phyloP scores from a whole-genome alignment of 2,797 vertebrate genomes.

The Thunnus albacares region DNA sequence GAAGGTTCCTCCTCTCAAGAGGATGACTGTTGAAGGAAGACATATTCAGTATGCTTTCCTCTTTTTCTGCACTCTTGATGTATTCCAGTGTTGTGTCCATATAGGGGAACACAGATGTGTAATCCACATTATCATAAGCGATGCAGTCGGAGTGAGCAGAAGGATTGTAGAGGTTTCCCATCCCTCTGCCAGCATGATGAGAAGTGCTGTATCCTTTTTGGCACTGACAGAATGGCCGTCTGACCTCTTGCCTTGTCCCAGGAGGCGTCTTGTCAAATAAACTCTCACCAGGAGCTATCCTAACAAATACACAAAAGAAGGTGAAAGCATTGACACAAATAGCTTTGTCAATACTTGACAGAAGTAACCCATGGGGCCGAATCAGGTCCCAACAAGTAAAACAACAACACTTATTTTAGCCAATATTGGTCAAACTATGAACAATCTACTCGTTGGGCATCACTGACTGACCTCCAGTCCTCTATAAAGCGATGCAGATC shows the following conservation, averaged over 20 bases:
- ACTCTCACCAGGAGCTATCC: constrained; percentile 87
- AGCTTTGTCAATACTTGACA: background rate
- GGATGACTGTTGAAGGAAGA: constrained; percentile 55
- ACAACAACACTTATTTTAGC: too few species aligned
- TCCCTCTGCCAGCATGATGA: constrained; percentile 22
- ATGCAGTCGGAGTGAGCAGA: constrained; percentile 73
- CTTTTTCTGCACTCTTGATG: constrained; percentile 70
- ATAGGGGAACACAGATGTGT: constrained; percentile 84
- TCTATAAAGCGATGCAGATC: constrained; percentile 81
- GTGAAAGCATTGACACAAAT: background rate
- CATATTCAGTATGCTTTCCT: constrained; percentile 58
- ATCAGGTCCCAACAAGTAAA: background rate
- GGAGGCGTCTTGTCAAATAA: constrained; percentile 85
- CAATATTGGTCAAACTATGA: too few species aligned
- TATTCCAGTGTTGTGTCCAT: constrained; percentile 86
- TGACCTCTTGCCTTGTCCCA: constrained; percentile 53
- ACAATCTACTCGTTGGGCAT: background rate
- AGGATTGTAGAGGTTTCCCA: constrained; percentile 50
- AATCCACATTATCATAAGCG: constrained; percentile 82
- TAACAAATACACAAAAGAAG: constrained; percentile 60
- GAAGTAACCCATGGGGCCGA: background rate
- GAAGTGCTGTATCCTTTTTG: constrained; percentile 66
- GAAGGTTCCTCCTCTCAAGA: constrained; percentile 43
- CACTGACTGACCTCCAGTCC: constrained; percentile 82
- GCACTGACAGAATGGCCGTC: constrained; percentile 83